phyloP scores from a whole-genome alignment of 2,113 vertebrate genomes.

The Chionis minor region DNA sequence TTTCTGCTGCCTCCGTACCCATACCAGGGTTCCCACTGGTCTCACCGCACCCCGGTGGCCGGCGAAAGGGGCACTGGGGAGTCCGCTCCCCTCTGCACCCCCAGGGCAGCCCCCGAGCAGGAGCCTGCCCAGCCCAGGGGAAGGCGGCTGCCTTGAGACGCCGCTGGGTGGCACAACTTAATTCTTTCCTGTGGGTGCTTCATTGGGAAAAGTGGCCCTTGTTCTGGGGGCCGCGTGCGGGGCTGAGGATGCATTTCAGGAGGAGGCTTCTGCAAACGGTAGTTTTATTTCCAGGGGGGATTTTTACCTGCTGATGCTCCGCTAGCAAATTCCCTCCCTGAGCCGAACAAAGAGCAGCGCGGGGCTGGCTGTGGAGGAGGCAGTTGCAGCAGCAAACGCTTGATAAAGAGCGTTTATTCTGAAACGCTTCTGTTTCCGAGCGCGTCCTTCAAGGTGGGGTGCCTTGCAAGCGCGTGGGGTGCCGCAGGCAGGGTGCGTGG shows the following conservation, averaged over 20 bases:
- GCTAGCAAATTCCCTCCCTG: background rate
- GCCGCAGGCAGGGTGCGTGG: background rate
- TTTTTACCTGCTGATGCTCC: background rate
- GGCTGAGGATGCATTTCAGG: background rate
- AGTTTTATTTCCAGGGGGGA: background rate
- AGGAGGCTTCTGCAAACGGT: background rate
- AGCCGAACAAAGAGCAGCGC: background rate
- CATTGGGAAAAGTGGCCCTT: background rate
- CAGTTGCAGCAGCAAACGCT: accelerated
- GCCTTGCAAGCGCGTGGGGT: background rate
- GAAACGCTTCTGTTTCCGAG: background rate
- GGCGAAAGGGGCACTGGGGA: background rate
- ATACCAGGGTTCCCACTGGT: background rate
- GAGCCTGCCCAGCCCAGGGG: accelerated
- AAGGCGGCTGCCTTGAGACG: background rate
- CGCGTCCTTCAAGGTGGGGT: background rate
- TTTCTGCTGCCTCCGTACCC: background rate
- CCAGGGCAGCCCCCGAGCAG: background rate
- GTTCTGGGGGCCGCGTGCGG: background rate
- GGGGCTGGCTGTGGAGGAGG: background rate
- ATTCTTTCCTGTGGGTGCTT: background rate
- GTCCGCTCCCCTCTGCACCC: background rate
- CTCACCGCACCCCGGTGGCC: accelerated
- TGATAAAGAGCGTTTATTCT: background rate
- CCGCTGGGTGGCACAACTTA: background rate